phyloP scores from a whole-genome alignment of 2,113 vertebrate genomes.

The Macaca mulatta region DNA sequence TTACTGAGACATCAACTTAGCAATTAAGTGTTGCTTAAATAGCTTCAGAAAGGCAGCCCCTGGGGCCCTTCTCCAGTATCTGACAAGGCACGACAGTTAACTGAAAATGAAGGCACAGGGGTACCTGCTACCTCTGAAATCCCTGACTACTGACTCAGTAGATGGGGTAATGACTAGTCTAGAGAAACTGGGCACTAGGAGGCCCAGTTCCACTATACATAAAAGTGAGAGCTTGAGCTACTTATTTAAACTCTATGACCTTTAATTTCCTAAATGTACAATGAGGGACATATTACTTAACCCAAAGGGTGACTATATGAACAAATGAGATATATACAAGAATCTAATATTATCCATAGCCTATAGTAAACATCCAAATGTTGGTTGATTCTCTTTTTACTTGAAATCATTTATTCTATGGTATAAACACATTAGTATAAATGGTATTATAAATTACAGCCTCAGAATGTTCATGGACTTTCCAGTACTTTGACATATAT shows the following conservation, averaged over 20 bases:
- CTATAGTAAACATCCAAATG: neutral
- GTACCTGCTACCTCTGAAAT: neutral
- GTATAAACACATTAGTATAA: neutral
- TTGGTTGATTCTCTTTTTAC: neutral
- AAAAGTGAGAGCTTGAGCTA: neutral
- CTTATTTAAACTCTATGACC: neutral
- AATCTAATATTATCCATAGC: neutral
- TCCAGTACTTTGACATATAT: neutral
- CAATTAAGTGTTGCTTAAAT: neutral
- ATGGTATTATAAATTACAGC: neutral
- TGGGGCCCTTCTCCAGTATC: neutral
- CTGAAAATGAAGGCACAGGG: neutral
- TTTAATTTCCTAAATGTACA: slow-evolving; percentile 22
- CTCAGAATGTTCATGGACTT: neutral
- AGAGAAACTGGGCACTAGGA: neutral
- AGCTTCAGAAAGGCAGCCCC: neutral
- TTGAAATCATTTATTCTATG: neutral
- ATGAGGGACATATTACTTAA: neutral
- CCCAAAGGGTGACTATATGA: neutral
- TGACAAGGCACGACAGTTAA: neutral
- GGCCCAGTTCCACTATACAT: neutral
- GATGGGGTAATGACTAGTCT: neutral
- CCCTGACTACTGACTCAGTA: neutral
- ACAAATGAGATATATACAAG: neutral
- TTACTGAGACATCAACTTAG: neutral